phyloP scores from a whole-genome alignment of 2,113 vertebrate genomes.

The Vanacampus margaritifer region DNA sequence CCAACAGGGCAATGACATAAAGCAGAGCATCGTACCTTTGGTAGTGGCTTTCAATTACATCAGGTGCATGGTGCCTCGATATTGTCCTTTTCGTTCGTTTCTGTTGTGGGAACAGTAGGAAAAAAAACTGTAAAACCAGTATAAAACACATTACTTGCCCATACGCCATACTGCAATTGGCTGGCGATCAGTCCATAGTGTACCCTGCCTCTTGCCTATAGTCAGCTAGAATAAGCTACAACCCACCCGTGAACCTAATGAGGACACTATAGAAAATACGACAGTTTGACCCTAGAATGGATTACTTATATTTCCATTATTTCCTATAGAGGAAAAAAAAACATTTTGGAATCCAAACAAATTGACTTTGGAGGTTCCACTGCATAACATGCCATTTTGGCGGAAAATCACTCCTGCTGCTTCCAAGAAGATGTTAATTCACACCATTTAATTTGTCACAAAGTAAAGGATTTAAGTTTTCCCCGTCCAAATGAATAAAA shows the following conservation, averaged over 20 bases:
- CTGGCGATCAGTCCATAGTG: neutral
- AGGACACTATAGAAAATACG: too few relatives aligned
- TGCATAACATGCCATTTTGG: neutral
- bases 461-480: conserved; percentile 3
- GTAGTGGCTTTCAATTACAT: conserved; percentile 84
- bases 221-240: neutral
- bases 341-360: neutral
- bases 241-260: too few relatives aligned
- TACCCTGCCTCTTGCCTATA: neutral
- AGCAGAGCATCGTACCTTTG: conserved; percentile 76
- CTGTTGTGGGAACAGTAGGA: conserved; percentile 66
- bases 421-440: neutral
- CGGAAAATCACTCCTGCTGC: neutral
- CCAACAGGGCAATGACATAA: neutral
- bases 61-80: conserved; percentile 82
- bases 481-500: conserved; percentile 19
- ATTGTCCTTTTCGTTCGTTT: conserved; percentile 92
- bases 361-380: neutral
- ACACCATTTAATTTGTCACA: neutral
- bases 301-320: too few relatives aligned
- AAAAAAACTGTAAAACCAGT: neutral
- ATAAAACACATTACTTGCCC: neutral
- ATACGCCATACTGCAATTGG: neutral
- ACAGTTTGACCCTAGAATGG: too few relatives aligned
- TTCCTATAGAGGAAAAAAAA: too few relatives aligned